These are phyloP conservation scores for Tenebrio molitor DNA, from an alignment of 1,140 invertebrate species.

Conservation along the genomic window DNA sequence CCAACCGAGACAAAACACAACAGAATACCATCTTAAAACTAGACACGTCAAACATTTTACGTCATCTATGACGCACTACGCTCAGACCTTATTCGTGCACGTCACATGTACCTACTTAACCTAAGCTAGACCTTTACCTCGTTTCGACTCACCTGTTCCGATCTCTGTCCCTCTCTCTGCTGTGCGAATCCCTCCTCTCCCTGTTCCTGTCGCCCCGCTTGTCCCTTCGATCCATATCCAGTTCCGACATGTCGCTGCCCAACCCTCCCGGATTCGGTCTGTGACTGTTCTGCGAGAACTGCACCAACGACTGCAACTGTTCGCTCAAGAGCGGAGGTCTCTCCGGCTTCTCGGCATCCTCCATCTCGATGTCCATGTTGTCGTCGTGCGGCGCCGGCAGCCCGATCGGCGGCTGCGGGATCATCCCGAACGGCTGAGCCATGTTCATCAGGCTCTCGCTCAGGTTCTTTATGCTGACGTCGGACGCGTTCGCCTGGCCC, in stretches of 20 bases:
- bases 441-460: constrained; percentile 58
- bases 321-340: constrained; percentile 55
- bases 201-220: constrained; percentile 21
- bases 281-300: constrained; percentile 30
- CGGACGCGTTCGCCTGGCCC: constrained; percentile 31
- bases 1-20: too few relatives aligned
- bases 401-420: constrained; percentile 69
- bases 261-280: constrained; percentile 22
- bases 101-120: too few relatives aligned
- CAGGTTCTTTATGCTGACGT: constrained; percentile 53
- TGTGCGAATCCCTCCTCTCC: constrained; percentile 53
- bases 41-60: too few relatives aligned
- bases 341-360: constrained; percentile 67
- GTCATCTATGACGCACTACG: too few relatives aligned
- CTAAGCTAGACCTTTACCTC: too few relatives aligned
- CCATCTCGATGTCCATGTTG: constrained; percentile 77
- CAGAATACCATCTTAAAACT: too few relatives aligned
- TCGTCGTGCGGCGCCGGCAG: constrained; percentile 71
- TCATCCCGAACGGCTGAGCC: constrained; percentile 58
- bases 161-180: constrained; percentile 49
- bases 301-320: constrained; percentile 62
- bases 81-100: too few relatives aligned
- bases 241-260: background rate
- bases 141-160: constrained; percentile 55
- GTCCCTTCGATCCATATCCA: constrained; percentile 37